Base-by-base conservation (phyloP, 2,797 vertebrate species). In the Chromobotia macracanthus region DNA sequence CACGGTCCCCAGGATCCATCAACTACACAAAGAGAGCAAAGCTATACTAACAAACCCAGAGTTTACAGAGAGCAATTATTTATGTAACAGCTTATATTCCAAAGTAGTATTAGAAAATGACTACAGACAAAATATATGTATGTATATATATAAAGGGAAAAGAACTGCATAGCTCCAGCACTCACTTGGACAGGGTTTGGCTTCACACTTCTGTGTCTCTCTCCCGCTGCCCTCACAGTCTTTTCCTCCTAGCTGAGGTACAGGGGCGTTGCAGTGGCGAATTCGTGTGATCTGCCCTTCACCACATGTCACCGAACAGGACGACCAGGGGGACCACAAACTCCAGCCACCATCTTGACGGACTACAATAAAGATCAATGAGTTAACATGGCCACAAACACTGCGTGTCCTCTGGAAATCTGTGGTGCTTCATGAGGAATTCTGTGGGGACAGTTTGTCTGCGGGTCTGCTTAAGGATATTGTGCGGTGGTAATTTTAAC, bases 291-390 rank as follows among this genome's bases (percentile, higher is more conserved):
- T 95, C 72, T 97, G 97, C 75, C 97, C 97, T 1, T 92, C 85
- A 18, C 97, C 97, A 3, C 97, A 99, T 11, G 96, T 97, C 71
- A 95, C 95, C 0, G 97, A 97, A 89, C 97, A 99, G 2, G 97
- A 96, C 0, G 97, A 99, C 97, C 97, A 99, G 0, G 97, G 97
- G 0, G 97, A 99, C 97, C 97, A 99, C 88, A 98, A 92, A 86
- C 97, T 99, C 97, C 97, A 99, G 19, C 96, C 96, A n/a, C 97
- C 97, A 4, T 99, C 93, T 61, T 97, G 97, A 77, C 95, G 96
- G 85, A 98, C 97, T 99, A 84, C 50, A 75, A 38, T 50, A 1
- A 75, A 23, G 70, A 3, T 35, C 18, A 53, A 50, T 44, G 63
- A 48, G 23, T 7, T 41, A n/a, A 16, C 7, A 8, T 53, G 18